These are phyloP conservation scores for Ceramica pisi DNA, from an alignment of 2,888 invertebrate species.

Conservation along the genomic window DNA sequence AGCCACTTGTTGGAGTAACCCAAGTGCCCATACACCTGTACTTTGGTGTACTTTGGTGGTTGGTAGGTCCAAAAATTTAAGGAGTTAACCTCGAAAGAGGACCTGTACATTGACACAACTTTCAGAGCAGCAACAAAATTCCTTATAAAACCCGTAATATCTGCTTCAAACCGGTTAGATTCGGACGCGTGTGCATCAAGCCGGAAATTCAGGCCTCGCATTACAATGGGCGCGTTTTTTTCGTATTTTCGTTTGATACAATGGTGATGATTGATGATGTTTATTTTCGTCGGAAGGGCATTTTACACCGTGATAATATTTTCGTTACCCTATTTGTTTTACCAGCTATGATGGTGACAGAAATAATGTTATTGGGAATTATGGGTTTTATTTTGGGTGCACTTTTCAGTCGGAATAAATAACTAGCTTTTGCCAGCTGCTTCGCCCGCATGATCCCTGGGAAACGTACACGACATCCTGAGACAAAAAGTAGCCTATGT, in stretches of 20 bases:
- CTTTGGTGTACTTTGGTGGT: no score
- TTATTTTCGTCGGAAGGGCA: conserved; percentile 16
- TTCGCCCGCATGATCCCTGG: no score
- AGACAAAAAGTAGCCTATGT: no score
- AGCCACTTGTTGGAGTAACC: no score
- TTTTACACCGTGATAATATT: conserved; percentile 9
- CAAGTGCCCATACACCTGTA: no score
- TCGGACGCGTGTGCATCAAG: conserved; percentile 12
- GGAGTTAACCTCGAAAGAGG: no score
- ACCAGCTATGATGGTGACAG: not conserved
- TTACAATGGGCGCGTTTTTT: conserved; percentile 23
- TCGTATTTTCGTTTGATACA: conserved; percentile 24
- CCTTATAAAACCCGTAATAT: not conserved
- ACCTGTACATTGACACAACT: no score
- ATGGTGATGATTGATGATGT: conserved; percentile 35
- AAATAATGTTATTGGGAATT: not conserved
- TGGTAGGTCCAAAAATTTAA: no score
- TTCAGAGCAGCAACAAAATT: not conserved
- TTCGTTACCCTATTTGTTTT: conserved; percentile 8
- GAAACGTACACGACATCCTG: no score
- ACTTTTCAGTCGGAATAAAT: not conserved
- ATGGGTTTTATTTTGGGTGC: not conserved
- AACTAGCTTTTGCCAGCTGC: no score
- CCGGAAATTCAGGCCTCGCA: conserved; percentile 17
- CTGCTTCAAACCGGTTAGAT: conserved; percentile 13